These are phyloP conservation scores for Phainopepla nitens DNA, from an alignment of 2,113 vertebrate genomes.

Conservation along the genomic window DNA sequence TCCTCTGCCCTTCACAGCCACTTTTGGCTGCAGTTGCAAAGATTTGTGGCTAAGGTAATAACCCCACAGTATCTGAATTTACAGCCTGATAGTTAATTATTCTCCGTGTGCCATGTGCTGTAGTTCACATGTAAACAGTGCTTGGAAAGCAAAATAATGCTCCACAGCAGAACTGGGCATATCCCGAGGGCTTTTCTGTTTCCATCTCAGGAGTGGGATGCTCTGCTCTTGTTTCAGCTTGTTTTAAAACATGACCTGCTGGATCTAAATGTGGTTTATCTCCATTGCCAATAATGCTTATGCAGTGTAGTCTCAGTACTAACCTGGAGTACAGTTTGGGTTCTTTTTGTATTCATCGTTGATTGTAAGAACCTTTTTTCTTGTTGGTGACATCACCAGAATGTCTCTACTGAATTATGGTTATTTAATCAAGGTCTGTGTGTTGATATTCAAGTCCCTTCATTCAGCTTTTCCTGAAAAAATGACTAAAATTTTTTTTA, in stretches of 20 bases:
- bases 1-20: not conserved
- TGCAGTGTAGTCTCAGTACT: not conserved
- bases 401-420: constrained; percentile 66
- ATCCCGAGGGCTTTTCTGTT: not conserved
- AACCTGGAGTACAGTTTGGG: not conserved
- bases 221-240: not conserved
- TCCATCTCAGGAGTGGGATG: not conserved
- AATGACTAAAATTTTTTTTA: not conserved
- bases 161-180: not conserved
- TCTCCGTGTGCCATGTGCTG: not conserved
- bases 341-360: constrained; percentile 59
- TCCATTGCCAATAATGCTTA: not conserved
- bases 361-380: not conserved
- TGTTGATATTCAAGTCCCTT: constrained; percentile 19
- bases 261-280: not conserved
- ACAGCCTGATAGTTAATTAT: not conserved
- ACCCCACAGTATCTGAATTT: not conserved
- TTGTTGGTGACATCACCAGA: constrained; percentile 69
- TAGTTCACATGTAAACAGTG: not conserved
- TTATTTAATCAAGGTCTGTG: constrained; percentile 60
- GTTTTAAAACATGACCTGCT: not conserved
- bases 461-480: constrained; percentile 48
- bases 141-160: not conserved
- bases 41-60: not conserved
- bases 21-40: not conserved